Percentiles rank a stretch among this genome's conserved stretches.
Conservation (phyloP, 2,113 vertebrate genomes). For the Perca fluviatilis region DNA sequence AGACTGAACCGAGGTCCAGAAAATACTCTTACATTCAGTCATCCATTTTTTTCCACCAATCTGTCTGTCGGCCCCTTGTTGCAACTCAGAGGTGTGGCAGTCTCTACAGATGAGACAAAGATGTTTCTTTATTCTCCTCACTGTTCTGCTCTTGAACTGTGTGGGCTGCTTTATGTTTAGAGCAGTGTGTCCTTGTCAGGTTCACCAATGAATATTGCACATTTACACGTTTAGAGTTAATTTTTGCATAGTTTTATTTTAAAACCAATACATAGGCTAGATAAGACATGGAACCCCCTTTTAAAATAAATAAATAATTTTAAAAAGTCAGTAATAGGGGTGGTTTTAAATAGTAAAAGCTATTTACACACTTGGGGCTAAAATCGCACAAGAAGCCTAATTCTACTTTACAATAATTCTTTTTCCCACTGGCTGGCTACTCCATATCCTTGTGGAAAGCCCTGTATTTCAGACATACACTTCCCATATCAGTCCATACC, state of each 20-base stretch:
- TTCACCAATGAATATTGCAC: background rate
- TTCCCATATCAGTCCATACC: background rate
- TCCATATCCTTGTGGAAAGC: no score
- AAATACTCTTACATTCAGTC: background rate
- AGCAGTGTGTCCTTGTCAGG: slow-evolving; percentile 33
- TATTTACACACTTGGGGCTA: no score
- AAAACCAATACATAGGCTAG: no score
- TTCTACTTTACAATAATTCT: no score
- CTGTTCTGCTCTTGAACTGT: slow-evolving; percentile 22
- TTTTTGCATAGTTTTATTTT: no score
- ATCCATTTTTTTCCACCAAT: background rate
- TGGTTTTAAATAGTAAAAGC: no score
- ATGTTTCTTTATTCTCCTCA: slow-evolving; percentile 15
- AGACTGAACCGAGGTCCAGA: background rate
- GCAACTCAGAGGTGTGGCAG: slow-evolving; percentile 35
- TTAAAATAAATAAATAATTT: no score
- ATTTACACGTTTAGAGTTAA: no score
- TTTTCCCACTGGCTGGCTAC: no score
- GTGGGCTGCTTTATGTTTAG: slow-evolving; percentile 39
- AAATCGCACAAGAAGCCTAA: no score
- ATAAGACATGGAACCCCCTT: no score
- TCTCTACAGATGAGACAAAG: slow-evolving; percentile 28
- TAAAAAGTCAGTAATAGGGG: no score
- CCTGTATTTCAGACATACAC: background rate
- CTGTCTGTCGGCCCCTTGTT: background rate